phyloP scores from a whole-genome alignment of 2,797 vertebrate species.

The Cichlasoma orientale region DNA sequence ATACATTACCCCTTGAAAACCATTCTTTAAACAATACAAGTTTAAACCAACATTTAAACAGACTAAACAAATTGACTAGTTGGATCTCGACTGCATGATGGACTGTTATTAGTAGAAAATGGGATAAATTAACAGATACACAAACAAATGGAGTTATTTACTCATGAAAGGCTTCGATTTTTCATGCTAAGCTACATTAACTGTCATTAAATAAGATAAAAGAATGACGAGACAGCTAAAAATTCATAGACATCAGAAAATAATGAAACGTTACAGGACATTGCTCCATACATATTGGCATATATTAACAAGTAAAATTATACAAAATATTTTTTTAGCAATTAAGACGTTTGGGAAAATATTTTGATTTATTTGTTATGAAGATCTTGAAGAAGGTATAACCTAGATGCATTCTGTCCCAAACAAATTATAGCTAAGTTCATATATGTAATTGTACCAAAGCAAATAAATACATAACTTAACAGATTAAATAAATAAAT shows the following conservation, averaged over 20 bases:
- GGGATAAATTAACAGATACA: slow-evolving; percentile 74
- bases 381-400: slow-evolving; percentile 72
- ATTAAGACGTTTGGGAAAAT: slow-evolving; percentile 81
- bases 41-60: slow-evolving; percentile 82
- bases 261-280: slow-evolving; percentile 78
- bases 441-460: slow-evolving; percentile 52
- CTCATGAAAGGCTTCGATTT: slow-evolving; percentile 70
- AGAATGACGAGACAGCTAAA: slow-evolving; percentile 73
- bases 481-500: slow-evolving; percentile 60
- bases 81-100: slow-evolving; percentile 71
- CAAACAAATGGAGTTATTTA: slow-evolving; percentile 79
- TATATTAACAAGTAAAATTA: slow-evolving; percentile 83
- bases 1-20: slow-evolving; percentile 81
- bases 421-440: slow-evolving; percentile 63
- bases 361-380: slow-evolving; percentile 80
- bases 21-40: slow-evolving; percentile 81
- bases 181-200: slow-evolving; percentile 82
- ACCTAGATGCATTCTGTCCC: slow-evolving; percentile 74
- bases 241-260: slow-evolving; percentile 73
- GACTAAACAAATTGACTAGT: slow-evolving; percentile 78
- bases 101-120: slow-evolving; percentile 75
- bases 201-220: slow-evolving; percentile 72
- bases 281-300: slow-evolving; percentile 78
- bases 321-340: slow-evolving; percentile 80
- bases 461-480: slow-evolving; percentile 48